These are phyloP conservation scores for Turritopsis dohrnii DNA, from an alignment of 30 jellyfish, hydroid and myxozoan species.

Conservation along the genomic window DNA sequence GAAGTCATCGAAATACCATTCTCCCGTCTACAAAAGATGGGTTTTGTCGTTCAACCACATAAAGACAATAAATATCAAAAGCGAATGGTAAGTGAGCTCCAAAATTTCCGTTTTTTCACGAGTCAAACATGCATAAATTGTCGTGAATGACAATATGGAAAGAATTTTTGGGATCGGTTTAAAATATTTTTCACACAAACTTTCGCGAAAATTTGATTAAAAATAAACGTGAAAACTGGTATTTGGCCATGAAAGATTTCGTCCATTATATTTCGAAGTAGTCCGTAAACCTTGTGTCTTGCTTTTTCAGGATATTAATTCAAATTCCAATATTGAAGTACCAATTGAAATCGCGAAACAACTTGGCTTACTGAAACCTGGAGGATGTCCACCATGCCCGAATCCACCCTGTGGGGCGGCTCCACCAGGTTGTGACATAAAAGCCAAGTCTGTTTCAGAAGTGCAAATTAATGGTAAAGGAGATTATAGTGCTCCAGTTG, in stretches of 20 bases:
- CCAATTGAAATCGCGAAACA: constrained; percentile 95
- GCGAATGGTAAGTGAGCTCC: constrained; percentile 41
- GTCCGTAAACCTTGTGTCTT: neutral
- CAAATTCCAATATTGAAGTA: constrained; percentile 95
- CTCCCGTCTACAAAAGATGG: constrained; percentile 46
- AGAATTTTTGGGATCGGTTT: too few relatives aligned
- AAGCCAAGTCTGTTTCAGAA: constrained; percentile 71
- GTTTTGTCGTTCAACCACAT: constrained; percentile 45
- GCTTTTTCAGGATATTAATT: constrained; percentile 68
- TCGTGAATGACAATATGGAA: too few relatives aligned
- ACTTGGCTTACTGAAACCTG: constrained; percentile 76
- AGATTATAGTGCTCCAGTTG: constrained; percentile 85
- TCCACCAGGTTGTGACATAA: constrained; percentile 44
- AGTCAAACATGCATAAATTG: too few relatives aligned
- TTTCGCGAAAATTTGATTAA: too few relatives aligned
- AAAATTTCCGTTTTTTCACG: too few relatives aligned
- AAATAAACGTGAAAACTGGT: too few relatives aligned
- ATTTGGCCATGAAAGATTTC: too few relatives aligned
- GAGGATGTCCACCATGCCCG: constrained; percentile 47
- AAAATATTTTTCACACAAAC: too few relatives aligned
- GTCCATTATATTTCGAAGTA: too few relatives aligned
- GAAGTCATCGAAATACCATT: constrained; percentile 33
- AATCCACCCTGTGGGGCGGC: constrained; percentile 44
- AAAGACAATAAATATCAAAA: constrained; percentile 5
- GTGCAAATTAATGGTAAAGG: constrained; percentile 86